Evolutionary conservation across 1,140 invertebrate genomes (phyloP), one percentile per base, ranked within the genome.

Genomic region (Drosophila parabipectinata): DNA sequence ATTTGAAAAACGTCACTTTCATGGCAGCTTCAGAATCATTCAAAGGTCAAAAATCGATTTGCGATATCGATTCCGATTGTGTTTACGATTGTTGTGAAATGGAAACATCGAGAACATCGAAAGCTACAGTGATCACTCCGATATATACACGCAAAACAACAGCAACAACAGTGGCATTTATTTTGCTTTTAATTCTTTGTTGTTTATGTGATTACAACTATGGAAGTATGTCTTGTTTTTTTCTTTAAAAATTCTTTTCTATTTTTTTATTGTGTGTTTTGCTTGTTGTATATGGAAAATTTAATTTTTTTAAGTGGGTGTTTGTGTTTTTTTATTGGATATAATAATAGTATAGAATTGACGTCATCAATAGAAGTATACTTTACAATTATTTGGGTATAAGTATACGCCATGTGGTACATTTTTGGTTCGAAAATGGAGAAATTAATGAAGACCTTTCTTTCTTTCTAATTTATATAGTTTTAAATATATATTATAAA

Each of bases 121-220:
- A 39, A 55, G n/a, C 59, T 30, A 52, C 55, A 44, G 66, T 51
- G 47, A 44, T 67, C 14, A 85, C 60, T 18, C 53, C 79, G 32
- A 58, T 82, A 68, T 59, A 76, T 15, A 83, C 83, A 45, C 83
- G 83, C 66, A 63, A 52, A 52, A 53, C 66, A 56, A 88, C 62
- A 37, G 10, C 34, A 44, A 88, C 83, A 66, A 88, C 75, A 72
- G 66, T 83, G 18, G 69, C 79, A 55, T 88, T 87, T 58, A 58
- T 87, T 41, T 28, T 87, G 72, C 63, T 87, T 9, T 77, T 87
- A 83, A 88, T 87, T 66, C 78, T 87, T 59, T 88, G 83, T 68
- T 87, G 83, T 58, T 73, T 87, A 71, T 87, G 83, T 79, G 83
- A 87, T 88, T 83, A 88, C 84, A 87, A 87, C 68, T 72, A 88